Conservation (phyloP, 2,797 vertebrate species). For the Xenentodon cancila region DNA sequence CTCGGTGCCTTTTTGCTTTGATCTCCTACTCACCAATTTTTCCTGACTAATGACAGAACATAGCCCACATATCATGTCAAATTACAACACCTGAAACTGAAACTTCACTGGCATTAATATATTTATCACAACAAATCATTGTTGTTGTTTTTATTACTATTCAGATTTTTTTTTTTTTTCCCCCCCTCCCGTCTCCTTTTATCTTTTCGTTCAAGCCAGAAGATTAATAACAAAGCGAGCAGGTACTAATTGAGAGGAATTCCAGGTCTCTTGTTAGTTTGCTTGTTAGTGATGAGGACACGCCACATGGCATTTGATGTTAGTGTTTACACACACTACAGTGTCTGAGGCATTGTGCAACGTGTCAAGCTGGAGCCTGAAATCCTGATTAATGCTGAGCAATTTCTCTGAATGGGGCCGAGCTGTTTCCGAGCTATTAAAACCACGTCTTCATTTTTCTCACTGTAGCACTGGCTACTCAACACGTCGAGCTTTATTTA, state of each 20-base stretch:
- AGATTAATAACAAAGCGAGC: conserved; percentile 78
- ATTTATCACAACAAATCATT: conserved; percentile 79
- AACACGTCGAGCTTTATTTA: conserved; percentile 55
- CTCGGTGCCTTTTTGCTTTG: conserved; percentile 89
- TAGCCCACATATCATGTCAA: conserved; percentile 87
- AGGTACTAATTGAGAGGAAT: conserved; percentile 81
- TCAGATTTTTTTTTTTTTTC: conserved; percentile 27
- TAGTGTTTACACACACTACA: conserved; percentile 70
- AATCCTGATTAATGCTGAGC: conserved; percentile 72
- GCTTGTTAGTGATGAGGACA: conserved; percentile 78
- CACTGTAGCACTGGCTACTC: conserved; percentile 55
- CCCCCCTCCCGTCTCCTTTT: conserved; percentile 56
- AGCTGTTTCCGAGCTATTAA: conserved; percentile 46
- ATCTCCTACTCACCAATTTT: conserved; percentile 81
- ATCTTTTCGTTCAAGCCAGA: conserved; percentile 70
- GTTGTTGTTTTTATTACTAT: conserved; percentile 62
- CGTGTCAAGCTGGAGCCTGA: conserved; percentile 68
- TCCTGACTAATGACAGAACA: conserved; percentile 86
- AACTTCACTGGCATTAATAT: conserved; percentile 78
- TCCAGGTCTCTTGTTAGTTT: conserved; percentile 77
- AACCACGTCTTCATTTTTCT: conserved; percentile 53
- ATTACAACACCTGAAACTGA: conserved; percentile 84
- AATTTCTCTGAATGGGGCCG: conserved; percentile 42
- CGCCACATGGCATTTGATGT: conserved; percentile 79
- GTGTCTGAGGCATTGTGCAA: conserved; percentile 70